phyloP scores from a whole-genome alignment of 2,113 vertebrate genomes.

The Spheniscus mendiculus region DNA sequence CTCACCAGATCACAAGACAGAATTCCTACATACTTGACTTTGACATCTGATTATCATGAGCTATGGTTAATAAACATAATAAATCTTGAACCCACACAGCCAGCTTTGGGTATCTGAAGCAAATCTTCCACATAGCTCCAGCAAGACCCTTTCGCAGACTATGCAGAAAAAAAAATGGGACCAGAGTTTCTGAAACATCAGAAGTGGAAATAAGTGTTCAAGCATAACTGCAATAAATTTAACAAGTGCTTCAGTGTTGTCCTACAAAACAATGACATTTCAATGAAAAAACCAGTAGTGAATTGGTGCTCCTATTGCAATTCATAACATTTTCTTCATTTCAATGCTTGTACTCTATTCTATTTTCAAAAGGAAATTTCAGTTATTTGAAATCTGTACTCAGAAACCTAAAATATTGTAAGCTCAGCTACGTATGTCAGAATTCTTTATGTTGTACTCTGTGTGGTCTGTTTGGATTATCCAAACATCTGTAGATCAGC shows the following conservation, averaged over 20 bases:
- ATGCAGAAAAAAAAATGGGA: neutral
- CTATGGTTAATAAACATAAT: neutral
- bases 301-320: neutral
- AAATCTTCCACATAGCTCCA: neutral
- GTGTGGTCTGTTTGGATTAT: neutral
- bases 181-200: neutral
- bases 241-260: neutral
- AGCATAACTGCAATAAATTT: neutral
- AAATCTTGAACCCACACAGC: neutral
- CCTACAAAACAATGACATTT: neutral
- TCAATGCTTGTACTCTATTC: neutral
- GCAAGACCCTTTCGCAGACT: neutral
- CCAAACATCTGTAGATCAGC: neutral
- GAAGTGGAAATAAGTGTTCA: neutral
- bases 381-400: neutral
- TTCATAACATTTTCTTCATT: neutral
- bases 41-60: neutral
- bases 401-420: neutral
- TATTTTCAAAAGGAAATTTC: neutral
- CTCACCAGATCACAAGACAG: neutral
- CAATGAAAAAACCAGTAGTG: neutral
- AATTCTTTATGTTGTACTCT: neutral
- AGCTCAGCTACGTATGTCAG: neutral
- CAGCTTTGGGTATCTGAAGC: neutral
- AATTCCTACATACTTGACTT: neutral